Conservation (phyloP, 2,797 vertebrate genomes). For the Acanthurus lineatus region DNA sequence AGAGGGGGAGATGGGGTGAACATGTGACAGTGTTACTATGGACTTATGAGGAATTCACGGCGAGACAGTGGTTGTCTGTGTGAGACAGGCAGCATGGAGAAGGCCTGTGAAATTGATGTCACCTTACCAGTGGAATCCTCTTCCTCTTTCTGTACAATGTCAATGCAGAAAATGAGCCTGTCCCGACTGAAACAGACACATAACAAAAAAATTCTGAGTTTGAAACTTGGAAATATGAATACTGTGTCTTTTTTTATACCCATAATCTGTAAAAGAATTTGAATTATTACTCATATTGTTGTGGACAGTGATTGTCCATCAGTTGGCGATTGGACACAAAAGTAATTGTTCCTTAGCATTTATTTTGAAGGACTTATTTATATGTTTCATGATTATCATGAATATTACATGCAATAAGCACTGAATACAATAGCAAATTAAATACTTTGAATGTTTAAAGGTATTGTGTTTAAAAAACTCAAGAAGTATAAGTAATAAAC, state of each 20-base stretch:
- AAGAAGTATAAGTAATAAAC: neutral
- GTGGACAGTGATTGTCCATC: no score
- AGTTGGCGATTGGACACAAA: no score
- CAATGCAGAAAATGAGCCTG: slow-evolving; percentile 28
- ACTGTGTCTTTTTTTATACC: neutral
- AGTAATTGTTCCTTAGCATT: neutral
- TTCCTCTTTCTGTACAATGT: slow-evolving; percentile 42
- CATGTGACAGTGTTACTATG: slow-evolving; percentile 77
- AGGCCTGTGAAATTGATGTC: slow-evolving; percentile 74
- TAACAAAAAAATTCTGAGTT: slow-evolving; percentile 10
- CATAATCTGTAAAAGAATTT: neutral
- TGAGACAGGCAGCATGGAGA: slow-evolving; percentile 67
- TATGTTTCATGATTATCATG: neutral
- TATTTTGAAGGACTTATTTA: neutral
- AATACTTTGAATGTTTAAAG: neutral
- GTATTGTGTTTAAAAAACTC: neutral
- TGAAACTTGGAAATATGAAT: neutral
- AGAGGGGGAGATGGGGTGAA: slow-evolving; percentile 30
- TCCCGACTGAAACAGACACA: slow-evolving; percentile 4
- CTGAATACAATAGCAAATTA: neutral
- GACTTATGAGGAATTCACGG: slow-evolving; percentile 68
- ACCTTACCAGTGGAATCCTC: slow-evolving; percentile 40
- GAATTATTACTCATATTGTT: neutral
- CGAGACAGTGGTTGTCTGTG: slow-evolving; percentile 75
- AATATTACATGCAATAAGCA: neutral